Percentiles rank a stretch among this genome's conserved stretches.
These are phyloP conservation scores for Crocuta crocuta DNA, from an alignment of 2,113 vertebrate genomes.

Conservation along the genomic window DNA sequence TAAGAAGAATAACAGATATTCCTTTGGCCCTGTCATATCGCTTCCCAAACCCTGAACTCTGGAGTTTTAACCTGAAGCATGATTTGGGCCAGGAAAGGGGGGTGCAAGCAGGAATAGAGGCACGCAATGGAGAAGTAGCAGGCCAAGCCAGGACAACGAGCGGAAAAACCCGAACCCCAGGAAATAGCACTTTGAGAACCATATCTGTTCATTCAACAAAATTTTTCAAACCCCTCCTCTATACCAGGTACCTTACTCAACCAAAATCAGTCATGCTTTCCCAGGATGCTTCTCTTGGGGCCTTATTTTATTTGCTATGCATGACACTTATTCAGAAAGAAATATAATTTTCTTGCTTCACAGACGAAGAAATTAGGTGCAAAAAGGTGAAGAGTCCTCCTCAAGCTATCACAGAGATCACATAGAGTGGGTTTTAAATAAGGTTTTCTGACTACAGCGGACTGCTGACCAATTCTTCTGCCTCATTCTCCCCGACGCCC, in stretches of 20 bases:
- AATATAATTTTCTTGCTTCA: conserved; percentile 52
- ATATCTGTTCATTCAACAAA: not conserved
- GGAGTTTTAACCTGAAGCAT: not conserved
- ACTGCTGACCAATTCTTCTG: not conserved
- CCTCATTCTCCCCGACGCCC: not conserved
- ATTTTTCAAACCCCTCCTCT: not conserved
- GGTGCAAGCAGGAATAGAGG: not conserved
- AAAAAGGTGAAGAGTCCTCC: conserved; percentile 50
- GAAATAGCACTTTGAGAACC: not conserved
- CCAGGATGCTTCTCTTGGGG: not conserved
- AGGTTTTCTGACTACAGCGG: not conserved
- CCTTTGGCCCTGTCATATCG: not conserved
- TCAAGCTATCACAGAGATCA: conserved; percentile 27
- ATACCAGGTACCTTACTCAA: not conserved
- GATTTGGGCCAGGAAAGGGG: not conserved
- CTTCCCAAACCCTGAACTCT: not conserved
- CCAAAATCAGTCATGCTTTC: not conserved
- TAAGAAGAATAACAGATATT: not conserved
- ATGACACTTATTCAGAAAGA: conserved; percentile 23
- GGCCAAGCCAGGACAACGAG: not conserved
- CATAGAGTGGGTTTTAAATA: conserved; percentile 37
- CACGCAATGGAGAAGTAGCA: not conserved
- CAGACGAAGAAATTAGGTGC: conserved; percentile 54
- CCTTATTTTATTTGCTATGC: conserved; percentile 25
- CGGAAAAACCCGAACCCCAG: not conserved